Evolutionary conservation across 1,140 invertebrate species (phyloP).

Genomic region (Anagrus nilaparvatae): DNA sequence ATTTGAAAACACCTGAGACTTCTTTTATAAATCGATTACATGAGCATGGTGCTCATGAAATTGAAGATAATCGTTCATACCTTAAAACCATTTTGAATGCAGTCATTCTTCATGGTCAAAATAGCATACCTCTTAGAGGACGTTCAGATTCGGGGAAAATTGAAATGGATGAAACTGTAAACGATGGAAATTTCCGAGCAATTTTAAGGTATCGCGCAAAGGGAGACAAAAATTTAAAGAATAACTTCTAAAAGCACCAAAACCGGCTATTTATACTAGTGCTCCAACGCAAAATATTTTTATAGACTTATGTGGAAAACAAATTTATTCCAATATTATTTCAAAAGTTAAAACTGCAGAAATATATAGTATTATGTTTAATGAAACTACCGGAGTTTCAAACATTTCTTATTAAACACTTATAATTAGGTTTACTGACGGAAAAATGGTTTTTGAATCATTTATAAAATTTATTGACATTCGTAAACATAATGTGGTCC

Average conservation of each 20-base stretch:
- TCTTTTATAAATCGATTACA: conserved; percentile 10
- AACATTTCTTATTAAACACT: conserved; percentile 22
- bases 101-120: conserved; percentile 20
- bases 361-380: conserved; percentile 22
- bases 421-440: conserved; percentile 18
- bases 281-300: conserved; percentile 26
- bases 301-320: conserved; percentile 21
- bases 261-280: conserved; percentile 23
- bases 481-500: background rate
- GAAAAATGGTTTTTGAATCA: conserved; percentile 8
- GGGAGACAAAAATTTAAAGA: conserved; percentile 19
- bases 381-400: conserved; percentile 27
- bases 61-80: conserved; percentile 19
- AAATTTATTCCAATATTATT: conserved; percentile 20
- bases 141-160: conserved; percentile 15
- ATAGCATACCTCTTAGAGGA: conserved; percentile 23
- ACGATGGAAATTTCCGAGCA: conserved; percentile 27
- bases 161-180: conserved; percentile 9
- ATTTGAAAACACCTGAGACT: conserved; percentile 10
- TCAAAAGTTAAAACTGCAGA: conserved; percentile 15
- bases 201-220: too few species aligned
- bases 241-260: conserved; percentile 20
- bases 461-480: conserved; percentile 2
- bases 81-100: conserved; percentile 19
- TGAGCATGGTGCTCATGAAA: conserved; percentile 1